Evolutionary conservation across 1,140 invertebrate species (phyloP).

Genomic region (Lordiphosa collinella): DNA sequence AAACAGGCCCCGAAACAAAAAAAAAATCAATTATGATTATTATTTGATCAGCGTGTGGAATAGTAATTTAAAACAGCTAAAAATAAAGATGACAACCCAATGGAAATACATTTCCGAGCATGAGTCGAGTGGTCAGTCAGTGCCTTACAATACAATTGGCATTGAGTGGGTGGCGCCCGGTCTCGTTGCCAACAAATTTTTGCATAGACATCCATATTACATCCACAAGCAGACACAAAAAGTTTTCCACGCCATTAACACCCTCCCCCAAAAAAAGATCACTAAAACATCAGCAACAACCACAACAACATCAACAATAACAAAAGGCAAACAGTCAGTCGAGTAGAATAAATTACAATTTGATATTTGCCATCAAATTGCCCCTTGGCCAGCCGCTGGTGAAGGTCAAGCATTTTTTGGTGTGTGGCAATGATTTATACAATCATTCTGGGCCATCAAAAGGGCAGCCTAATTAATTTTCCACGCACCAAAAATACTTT

Average conservation of each 20-base stretch:
- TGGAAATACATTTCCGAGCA: slow-evolving; percentile 36
- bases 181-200: slow-evolving; percentile 36
- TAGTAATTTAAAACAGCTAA: slow-evolving; percentile 28
- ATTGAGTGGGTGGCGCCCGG: slow-evolving; percentile 49
- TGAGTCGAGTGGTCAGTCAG: slow-evolving; percentile 32
- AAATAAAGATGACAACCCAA: slow-evolving; percentile 67
- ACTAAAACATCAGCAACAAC: slow-evolving; percentile 5
- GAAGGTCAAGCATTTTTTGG: slow-evolving; percentile 18
- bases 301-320: too few species aligned
- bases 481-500: slow-evolving; percentile 7
- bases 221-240: neutral
- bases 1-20: slow-evolving; percentile 3
- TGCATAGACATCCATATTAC: slow-evolving; percentile 56
- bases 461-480: slow-evolving; percentile 57
- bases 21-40: slow-evolving; percentile 27
- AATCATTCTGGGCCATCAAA: slow-evolving; percentile 26
- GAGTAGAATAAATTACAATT: too few species aligned
- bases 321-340: slow-evolving; percentile 11
- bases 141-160: slow-evolving; percentile 28
- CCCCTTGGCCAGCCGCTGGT: neutral
- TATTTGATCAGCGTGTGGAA: slow-evolving; percentile 28
- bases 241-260: slow-evolving; percentile 30
- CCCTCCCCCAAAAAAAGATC: slow-evolving; percentile 11
- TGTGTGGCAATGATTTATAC: slow-evolving; percentile 45
- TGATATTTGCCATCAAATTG: too few species aligned